Percentiles rank a stretch among this genome's conserved stretches.
Conservation (phyloP, 2,113 vertebrate species). For the Forbesichthys agassizii region DNA sequence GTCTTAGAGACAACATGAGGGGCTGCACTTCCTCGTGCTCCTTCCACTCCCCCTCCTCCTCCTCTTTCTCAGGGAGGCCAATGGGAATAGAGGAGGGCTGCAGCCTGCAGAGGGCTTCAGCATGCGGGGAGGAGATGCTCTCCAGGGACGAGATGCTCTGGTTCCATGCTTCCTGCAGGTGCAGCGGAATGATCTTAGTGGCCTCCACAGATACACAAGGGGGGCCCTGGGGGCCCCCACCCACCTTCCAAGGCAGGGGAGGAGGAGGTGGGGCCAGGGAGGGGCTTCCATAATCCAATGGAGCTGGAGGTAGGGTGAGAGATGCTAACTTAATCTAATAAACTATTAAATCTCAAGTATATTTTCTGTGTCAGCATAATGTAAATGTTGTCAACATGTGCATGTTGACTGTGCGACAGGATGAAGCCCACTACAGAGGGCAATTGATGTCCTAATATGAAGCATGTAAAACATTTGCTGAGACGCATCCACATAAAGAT, state of each 20-base stretch:
- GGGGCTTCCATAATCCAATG: slow-evolving; percentile 83
- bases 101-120: slow-evolving; percentile 59
- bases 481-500: too few species aligned
- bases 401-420: too few species aligned
- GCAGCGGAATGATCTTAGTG: slow-evolving; percentile 94
- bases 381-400: too few species aligned
- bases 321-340: not conserved
- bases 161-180: slow-evolving; percentile 93
- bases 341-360: too few species aligned
- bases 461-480: too few species aligned
- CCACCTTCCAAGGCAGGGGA: slow-evolving; percentile 88
- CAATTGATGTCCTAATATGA: too few species aligned
- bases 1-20: slow-evolving; percentile 80
- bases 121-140: slow-evolving; percentile 85
- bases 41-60: slow-evolving; percentile 73
- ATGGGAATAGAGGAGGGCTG: slow-evolving; percentile 59
- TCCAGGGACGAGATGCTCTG: slow-evolving; percentile 96
- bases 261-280: slow-evolving; percentile 73
- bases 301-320: slow-evolving; percentile 59
- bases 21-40: slow-evolving; percentile 85
- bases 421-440: too few species aligned
- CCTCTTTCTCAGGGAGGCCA: slow-evolving; percentile 75
- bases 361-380: too few species aligned
- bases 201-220: slow-evolving; percentile 91
- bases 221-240: slow-evolving; percentile 78